Percentiles rank a stretch among this genome's conserved stretches.
phyloP scores from a whole-genome alignment of 2,888 invertebrate genomes.

The Microplitis deprimator region DNA sequence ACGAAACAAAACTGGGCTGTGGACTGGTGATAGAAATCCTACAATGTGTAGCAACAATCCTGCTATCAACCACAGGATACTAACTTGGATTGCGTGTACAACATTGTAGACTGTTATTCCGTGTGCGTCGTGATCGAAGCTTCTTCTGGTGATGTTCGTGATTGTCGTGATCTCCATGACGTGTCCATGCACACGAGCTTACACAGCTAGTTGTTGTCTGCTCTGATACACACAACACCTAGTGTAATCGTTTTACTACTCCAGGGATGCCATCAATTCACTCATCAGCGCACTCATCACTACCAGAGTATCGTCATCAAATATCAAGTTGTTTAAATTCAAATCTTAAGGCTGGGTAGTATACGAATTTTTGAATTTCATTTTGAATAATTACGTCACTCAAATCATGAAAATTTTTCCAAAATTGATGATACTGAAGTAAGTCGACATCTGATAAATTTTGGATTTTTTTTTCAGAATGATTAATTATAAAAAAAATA shows the following conservation, averaged over 20 bases:
- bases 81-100: conserved; percentile 54
- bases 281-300: background rate
- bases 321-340: too few relatives aligned
- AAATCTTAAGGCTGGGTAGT: too few relatives aligned
- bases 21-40: conserved; percentile 46
- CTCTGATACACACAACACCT: background rate
- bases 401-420: too few relatives aligned
- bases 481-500: too few relatives aligned
- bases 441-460: too few relatives aligned
- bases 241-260: background rate
- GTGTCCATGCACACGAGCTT: conserved; percentile 16
- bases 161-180: conserved; percentile 54
- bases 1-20: conserved; percentile 56
- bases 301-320: too few relatives aligned
- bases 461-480: too few relatives aligned
- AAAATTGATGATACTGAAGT: too few relatives aligned
- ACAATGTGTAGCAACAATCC: conserved; percentile 48
- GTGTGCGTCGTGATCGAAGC: conserved; percentile 54
- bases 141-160: conserved; percentile 45
- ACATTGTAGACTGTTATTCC: conserved; percentile 49
- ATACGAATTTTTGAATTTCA: too few relatives aligned
- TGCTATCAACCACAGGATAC: conserved; percentile 48
- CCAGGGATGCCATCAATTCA: background rate
- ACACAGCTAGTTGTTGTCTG: background rate
- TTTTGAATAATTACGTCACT: too few relatives aligned